These are phyloP conservation scores for Lysandra coridon DNA, from an alignment of 2,888 invertebrate species.

Conservation along the genomic window DNA sequence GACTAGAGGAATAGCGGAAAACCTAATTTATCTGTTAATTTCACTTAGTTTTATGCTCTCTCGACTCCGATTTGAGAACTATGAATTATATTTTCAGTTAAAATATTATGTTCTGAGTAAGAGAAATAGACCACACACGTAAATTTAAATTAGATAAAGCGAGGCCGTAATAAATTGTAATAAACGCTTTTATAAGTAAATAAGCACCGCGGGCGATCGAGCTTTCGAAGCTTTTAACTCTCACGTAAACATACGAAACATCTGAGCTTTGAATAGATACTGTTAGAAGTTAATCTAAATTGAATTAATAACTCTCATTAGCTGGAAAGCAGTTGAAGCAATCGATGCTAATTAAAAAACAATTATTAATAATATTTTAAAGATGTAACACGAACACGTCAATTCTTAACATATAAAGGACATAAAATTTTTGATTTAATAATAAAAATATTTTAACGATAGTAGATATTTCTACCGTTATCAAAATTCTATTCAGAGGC, in stretches of 20 bases:
- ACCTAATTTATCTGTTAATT: not conserved
- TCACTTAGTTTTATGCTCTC: not conserved
- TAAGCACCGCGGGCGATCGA: constrained; percentile 70
- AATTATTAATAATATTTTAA: not conserved
- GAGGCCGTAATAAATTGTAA: constrained; percentile 26
- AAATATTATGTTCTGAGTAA: constrained; percentile 13
- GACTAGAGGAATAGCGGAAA: not conserved
- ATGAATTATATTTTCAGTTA: not conserved
- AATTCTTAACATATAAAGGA: not conserved
- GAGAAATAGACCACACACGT: constrained; percentile 11
- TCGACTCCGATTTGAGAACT: not conserved
- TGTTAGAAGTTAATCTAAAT: not conserved
- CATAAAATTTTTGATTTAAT: not conserved
- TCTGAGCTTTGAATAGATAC: not conserved
- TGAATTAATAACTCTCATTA: not conserved
- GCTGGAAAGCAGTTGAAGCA: not conserved
- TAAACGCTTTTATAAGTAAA: constrained; percentile 44
- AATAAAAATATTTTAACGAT: not conserved
- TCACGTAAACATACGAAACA: constrained; percentile 41
- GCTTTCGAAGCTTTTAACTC: constrained; percentile 70
- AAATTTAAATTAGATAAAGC: constrained; percentile 28
- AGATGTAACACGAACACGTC: not conserved
- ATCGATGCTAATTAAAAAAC: not conserved
- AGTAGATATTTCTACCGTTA: not conserved
- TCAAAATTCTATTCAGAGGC: not conserved